Conservation (phyloP, 2,888 invertebrate species). For the Strigamia transsilvanica region DNA sequence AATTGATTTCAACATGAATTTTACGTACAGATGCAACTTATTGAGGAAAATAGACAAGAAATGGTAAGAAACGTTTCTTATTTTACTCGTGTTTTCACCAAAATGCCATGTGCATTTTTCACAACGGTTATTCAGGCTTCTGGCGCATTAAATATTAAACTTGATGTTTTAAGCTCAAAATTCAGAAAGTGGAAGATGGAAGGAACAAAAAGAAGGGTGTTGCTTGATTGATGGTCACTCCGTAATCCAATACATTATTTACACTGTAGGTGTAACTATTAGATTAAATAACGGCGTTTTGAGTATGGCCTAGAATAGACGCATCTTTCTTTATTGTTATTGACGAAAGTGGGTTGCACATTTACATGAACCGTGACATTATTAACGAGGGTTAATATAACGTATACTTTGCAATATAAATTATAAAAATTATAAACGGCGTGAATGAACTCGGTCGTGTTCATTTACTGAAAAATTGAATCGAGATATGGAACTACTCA, state of each 20-base stretch:
- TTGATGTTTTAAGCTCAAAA: background rate
- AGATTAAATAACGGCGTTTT: constrained; percentile 10
- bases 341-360: background rate
- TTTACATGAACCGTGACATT: background rate
- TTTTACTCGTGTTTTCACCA: background rate
- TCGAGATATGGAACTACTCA: background rate
- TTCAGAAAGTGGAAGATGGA: background rate
- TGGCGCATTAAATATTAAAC: background rate
- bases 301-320: background rate
- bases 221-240: background rate
- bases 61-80: no score
- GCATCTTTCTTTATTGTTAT: background rate
- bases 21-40: no score
- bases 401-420: background rate
- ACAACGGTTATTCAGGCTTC: background rate
- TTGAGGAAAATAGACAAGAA: no score
- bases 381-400: background rate
- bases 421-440: background rate
- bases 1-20: no score
- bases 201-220: background rate
- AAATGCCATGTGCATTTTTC: background rate
- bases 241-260: background rate
- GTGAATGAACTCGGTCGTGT: constrained; percentile 16
- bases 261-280: background rate
- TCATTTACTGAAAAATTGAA: constrained; percentile 6